Evolutionary conservation across 1,140 invertebrate genomes (phyloP), one percentile per base, ranked within the genome.

Genomic region (Brachionus calyciflorus): DNA sequence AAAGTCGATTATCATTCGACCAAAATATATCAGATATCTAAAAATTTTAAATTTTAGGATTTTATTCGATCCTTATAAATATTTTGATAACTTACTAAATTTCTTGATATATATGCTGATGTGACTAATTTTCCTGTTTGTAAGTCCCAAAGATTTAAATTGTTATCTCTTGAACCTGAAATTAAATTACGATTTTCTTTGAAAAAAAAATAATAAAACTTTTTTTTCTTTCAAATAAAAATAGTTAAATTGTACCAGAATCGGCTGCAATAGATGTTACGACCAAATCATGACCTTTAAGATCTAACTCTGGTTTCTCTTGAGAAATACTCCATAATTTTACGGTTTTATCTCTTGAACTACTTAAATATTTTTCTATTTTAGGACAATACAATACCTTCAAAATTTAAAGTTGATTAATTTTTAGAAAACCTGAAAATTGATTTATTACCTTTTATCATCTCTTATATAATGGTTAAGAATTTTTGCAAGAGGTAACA

Each of bases 1-100:
- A 70, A 3, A 81, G 41, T 48, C 80, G 65, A 33, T 79, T 77
- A 4, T 79, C 77, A 26, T 80, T 79, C 17, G 82, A 78, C 81
- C 82, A 84, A 55, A 83, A 83, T 10, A 82, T 79, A 79, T 83
- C 81, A 41, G 82, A 83, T 9, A 84, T 80, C 83, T 84, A 77
- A 77, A 75, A 68, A 65, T 7, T 77, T 14, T 44, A 12, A 19
- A 40, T 12, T 26, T 41, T 48, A 28, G 10, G 24, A 14, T 12
- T 21, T 46, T 17, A 19, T 44, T 40, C n/a, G n/a, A n/a, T n/a
- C n/a, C n/a, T n/a, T n/a, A n/a, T 26, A 46, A 57, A 24, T 5
- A 37, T 46, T 37, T 10, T 26, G 1, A 24, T 44, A 19, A 78
- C 75, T 79, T 77, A 83, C 83, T 75, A 84, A 78, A 78, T 84